Conservation (phyloP, 2,797 vertebrate species). For the Heteromormyrus szaboi region DNA sequence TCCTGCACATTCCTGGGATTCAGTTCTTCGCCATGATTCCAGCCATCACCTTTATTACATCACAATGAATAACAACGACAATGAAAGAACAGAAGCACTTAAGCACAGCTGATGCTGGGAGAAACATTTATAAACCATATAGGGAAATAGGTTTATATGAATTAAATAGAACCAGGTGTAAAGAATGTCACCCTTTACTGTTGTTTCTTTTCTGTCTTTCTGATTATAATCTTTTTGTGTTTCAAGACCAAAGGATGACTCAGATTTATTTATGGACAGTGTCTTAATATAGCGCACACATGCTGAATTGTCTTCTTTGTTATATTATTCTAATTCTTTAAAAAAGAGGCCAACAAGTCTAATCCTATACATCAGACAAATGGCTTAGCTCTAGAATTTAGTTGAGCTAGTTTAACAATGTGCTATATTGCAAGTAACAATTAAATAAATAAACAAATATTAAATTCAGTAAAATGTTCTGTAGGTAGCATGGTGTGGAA, state of each 20-base stretch:
- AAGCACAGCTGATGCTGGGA: not conserved
- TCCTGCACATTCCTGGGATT: constrained; percentile 15
- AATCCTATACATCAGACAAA: not conserved
- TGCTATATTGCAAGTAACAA: not conserved
- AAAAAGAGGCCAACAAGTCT: not conserved
- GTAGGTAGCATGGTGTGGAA: not conserved
- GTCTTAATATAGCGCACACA: not conserved
- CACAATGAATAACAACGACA: constrained; percentile 51
- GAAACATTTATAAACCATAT: not conserved
- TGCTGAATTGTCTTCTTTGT: not conserved
- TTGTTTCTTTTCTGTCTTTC: not conserved
- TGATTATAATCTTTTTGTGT: not conserved
- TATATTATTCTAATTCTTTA: not conserved
- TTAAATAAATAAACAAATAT: not conserved
- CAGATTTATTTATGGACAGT: constrained; percentile 8
- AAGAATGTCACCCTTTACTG: not conserved
- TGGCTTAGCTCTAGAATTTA: not conserved
- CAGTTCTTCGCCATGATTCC: constrained; percentile 33
- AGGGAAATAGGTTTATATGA: not conserved
- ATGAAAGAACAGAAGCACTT: constrained; percentile 42
- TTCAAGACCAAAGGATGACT: constrained; percentile 8
- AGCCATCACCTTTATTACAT: constrained; percentile 50
- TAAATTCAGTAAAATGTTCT: not conserved
- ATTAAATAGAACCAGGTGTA: not conserved
- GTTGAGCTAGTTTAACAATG: not conserved